Percentiles rank a stretch among this genome's conserved stretches.
phyloP scores from a whole-genome alignment of 2,113 vertebrate species.

The Ciconia boyciana region DNA sequence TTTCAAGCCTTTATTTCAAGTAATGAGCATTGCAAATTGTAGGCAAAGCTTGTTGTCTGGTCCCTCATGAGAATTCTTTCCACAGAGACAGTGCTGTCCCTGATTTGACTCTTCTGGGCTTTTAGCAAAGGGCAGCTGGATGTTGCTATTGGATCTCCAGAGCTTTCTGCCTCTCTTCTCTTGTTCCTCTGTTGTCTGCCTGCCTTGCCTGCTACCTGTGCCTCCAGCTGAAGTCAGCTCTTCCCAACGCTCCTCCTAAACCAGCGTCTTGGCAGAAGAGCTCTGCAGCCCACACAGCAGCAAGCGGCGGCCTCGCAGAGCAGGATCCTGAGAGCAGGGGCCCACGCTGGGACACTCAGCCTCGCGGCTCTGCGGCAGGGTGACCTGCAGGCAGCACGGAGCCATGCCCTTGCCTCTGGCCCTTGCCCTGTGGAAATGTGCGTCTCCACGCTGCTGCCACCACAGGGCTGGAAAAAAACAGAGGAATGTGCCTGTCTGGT shows the following conservation, averaged over 20 bases:
- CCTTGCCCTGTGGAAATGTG: rapidly evolving
- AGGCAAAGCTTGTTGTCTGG: not conserved
- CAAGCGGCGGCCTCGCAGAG: rapidly evolving
- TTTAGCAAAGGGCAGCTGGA: not conserved
- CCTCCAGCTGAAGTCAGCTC: not conserved
- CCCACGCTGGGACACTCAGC: not conserved
- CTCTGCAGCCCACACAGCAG: not conserved
- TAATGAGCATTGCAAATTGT: not conserved
- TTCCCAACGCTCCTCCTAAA: not conserved
- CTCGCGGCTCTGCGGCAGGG: rapidly evolving
- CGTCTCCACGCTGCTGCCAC: not conserved
- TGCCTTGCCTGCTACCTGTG: not conserved
- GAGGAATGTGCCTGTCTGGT: not conserved
- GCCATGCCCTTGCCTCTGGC: not conserved
- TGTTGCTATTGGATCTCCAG: not conserved
- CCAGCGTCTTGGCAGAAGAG: rapidly evolving
- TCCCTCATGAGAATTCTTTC: not conserved
- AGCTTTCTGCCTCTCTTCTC: not conserved
- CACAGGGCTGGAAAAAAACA: rapidly evolving
- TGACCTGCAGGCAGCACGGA: not conserved
- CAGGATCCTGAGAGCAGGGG: rapidly evolving
- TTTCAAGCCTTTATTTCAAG: not conserved
- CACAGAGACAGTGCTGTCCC: not conserved
- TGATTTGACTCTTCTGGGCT: not conserved
- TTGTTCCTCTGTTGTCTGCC: not conserved